Evolutionary conservation across 1,140 invertebrate genomes (phyloP).

Genomic region (Nymphalis io): DNA sequence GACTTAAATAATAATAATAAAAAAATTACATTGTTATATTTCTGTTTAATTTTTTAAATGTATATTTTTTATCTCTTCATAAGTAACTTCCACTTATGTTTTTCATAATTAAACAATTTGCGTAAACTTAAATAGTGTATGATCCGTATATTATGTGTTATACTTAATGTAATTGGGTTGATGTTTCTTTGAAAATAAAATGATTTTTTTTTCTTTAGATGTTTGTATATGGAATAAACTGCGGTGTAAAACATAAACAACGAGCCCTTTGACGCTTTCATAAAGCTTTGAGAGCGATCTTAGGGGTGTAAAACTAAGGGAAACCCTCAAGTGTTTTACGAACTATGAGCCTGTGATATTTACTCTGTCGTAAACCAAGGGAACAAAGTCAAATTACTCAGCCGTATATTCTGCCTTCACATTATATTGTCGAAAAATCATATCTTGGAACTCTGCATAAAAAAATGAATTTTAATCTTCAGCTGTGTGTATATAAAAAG

Average conservation of each 20-base stretch:
- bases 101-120: no score
- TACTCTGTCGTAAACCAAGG: slow-evolving; percentile 24
- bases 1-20: no score
- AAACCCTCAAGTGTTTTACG: slow-evolving; percentile 30
- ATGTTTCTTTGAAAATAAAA: no score
- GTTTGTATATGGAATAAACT: neutral
- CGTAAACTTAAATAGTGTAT: no score
- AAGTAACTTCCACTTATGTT: no score
- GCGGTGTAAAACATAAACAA: slow-evolving; percentile 16
- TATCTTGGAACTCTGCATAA: neutral
- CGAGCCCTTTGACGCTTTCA: slow-evolving; percentile 8
- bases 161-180: no score
- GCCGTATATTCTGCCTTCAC: slow-evolving; percentile 12
- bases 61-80: no score
- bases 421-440: slow-evolving; percentile 14
- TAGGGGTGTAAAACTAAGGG: slow-evolving; percentile 30
- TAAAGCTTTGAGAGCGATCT: slow-evolving; percentile 15
- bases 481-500: no score
- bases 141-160: no score
- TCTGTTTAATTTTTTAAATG: no score
- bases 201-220: neutral
- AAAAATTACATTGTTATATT: no score
- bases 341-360: slow-evolving; percentile 28
- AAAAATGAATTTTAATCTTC: no score
- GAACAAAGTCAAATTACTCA: slow-evolving; percentile 16